phyloP scores from a whole-genome alignment of 2,888 invertebrate species.

The Drosophila rellima region DNA sequence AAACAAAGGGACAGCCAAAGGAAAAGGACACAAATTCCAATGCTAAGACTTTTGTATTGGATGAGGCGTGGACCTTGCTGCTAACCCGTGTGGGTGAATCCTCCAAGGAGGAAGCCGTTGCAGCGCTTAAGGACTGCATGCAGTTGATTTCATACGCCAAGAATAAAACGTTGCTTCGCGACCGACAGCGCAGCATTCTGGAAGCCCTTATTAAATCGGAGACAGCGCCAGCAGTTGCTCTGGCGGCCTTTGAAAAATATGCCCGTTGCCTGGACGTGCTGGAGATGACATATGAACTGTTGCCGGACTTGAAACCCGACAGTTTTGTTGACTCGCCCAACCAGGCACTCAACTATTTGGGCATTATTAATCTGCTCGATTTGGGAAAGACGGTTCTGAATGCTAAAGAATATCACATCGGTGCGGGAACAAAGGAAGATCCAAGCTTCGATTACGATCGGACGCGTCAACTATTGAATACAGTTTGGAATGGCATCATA shows the following conservation, averaged over 20 bases:
- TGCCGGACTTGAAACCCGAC: conserved; percentile 87
- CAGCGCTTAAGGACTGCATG: conserved; percentile 91
- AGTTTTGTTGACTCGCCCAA: conserved; percentile 86
- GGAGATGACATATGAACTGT: conserved; percentile 89
- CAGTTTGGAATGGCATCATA: conserved; percentile 89
- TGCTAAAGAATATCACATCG: conserved; percentile 79
- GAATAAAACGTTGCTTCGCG: conserved; percentile 86
- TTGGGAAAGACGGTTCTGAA: conserved; percentile 82
- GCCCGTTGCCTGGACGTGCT: conserved; percentile 91
- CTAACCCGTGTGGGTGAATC: conserved; percentile 73
- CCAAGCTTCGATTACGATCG: conserved; percentile 86
- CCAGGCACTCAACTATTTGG: conserved; percentile 88
- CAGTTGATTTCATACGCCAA: conserved; percentile 89
- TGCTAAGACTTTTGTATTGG: conserved; percentile 86
- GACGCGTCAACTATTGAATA: conserved; percentile 88
- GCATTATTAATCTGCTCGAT: conserved; percentile 88
- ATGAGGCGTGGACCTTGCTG: conserved; percentile 88
- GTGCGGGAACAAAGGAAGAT: conserved; percentile 46
- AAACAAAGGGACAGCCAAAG: conserved; percentile 1
- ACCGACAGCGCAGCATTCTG: conserved; percentile 89
- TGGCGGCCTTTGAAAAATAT: conserved; percentile 91
- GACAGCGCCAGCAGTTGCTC: conserved; percentile 87
- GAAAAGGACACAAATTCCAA: not conserved
- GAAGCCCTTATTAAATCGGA: conserved; percentile 89
- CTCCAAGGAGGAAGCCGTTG: conserved; percentile 84